phyloP scores from a whole-genome alignment of 2,888 invertebrate genomes.

The Zele albiditarsus region DNA sequence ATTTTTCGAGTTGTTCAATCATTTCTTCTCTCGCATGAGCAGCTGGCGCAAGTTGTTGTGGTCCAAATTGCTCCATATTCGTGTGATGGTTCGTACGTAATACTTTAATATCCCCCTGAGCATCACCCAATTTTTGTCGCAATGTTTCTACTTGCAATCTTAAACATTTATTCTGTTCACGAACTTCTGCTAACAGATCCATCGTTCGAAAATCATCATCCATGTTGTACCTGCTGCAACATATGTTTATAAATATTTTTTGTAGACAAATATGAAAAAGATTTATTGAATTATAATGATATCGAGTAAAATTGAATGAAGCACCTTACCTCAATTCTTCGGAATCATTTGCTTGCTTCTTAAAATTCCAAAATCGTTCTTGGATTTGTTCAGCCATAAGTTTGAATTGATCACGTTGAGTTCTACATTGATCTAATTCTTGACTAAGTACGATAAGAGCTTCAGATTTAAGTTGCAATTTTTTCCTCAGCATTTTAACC shows the following conservation, averaged over 20 bases:
- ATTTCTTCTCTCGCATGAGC: constrained; percentile 80
- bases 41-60: constrained; percentile 70
- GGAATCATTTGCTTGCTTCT: constrained; percentile 66
- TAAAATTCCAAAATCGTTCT: constrained; percentile 74
- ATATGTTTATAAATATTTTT: neutral
- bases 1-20: constrained; percentile 79
- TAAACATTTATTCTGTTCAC: constrained; percentile 75
- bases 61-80: constrained; percentile 57
- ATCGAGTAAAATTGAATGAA: neutral
- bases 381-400: constrained; percentile 86
- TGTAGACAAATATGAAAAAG: neutral
- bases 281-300: neutral
- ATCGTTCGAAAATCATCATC: constrained; percentile 59
- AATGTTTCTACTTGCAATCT: constrained; percentile 80
- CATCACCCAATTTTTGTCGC: constrained; percentile 81
- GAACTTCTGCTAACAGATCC: constrained; percentile 70
- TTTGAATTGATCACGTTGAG: constrained; percentile 87
- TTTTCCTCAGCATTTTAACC: constrained; percentile 67
- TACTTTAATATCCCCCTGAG: constrained; percentile 81
- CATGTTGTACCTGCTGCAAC: constrained; percentile 36
- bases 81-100: constrained; percentile 73
- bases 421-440: constrained; percentile 85
- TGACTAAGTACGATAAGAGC: constrained; percentile 85
- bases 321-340: constrained; percentile 54
- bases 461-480: constrained; percentile 87